These are phyloP conservation scores for Struthidea cinerea DNA, from an alignment of 2,113 vertebrate genomes.

Conservation along the genomic window DNA sequence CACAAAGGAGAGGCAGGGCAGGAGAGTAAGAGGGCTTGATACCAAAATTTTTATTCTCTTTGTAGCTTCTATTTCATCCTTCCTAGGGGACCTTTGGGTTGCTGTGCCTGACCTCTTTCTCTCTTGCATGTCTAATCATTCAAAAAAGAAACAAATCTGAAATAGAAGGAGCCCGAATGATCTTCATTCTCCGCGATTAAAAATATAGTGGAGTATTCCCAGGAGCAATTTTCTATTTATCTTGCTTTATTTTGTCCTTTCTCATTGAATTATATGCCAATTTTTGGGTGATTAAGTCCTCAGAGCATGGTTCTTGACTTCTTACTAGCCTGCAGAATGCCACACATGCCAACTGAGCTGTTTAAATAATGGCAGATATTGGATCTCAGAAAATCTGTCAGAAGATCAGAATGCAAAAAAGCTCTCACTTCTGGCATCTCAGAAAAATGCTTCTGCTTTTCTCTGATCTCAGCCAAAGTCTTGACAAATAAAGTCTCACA, in stretches of 20 bases:
- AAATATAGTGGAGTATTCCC: slow-evolving; percentile 3
- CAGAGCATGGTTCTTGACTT: neutral
- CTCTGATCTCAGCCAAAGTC: neutral
- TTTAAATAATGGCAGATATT: neutral
- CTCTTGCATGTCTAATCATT: neutral
- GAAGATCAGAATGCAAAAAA: neutral
- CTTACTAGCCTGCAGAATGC: neutral
- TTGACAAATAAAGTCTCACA: neutral
- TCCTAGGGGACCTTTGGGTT: neutral
- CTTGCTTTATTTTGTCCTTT: slow-evolving; percentile 26
- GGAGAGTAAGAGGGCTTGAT: neutral
- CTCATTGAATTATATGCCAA: slow-evolving; percentile 17
- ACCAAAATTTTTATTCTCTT: neutral
- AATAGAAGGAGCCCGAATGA: neutral
- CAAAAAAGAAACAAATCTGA: neutral
- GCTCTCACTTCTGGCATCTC: neutral
- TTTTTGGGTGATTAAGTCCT: slow-evolving; percentile 9
- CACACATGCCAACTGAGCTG: neutral
- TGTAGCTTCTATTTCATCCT: neutral
- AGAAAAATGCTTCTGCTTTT: neutral
- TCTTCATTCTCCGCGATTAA: neutral
- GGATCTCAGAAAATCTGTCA: neutral
- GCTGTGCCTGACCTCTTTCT: neutral
- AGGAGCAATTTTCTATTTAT: slow-evolving; percentile 32
- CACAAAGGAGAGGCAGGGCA: neutral